These are phyloP conservation scores for Drymodes brunneopygia DNA, from an alignment of 2,113 vertebrate genomes.

Conservation along the genomic window DNA sequence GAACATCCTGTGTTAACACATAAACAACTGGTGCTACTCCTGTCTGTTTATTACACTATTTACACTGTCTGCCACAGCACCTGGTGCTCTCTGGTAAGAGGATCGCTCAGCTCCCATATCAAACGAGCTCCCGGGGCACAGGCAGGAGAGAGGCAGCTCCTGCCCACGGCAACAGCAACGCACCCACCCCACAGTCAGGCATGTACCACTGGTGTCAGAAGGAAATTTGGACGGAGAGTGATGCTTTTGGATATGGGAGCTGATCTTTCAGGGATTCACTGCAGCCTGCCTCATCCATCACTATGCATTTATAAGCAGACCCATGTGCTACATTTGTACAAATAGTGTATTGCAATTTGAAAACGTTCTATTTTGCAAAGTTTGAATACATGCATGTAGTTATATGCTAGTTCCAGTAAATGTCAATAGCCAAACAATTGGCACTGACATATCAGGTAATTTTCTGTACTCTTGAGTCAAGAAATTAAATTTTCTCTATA, in stretches of 20 bases:
- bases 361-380: background rate
- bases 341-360: rapidly evolving
- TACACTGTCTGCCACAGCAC: background rate
- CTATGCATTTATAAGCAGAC: background rate
- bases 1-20: constrained; percentile 44
- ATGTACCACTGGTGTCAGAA: background rate
- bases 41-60: background rate
- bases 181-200: background rate
- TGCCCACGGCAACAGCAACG: background rate
- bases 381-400: background rate
- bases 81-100: background rate
- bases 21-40: constrained; percentile 5
- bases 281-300: background rate
- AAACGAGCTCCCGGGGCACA: background rate
- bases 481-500: background rate
- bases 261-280: background rate
- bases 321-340: background rate
- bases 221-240: background rate
- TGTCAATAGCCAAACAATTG: background rate
- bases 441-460: background rate
- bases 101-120: background rate
- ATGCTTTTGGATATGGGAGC: background rate
- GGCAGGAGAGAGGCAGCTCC: background rate
- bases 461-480: background rate
- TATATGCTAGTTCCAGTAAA: background rate